Evolutionary conservation across 2,113 vertebrate genomes (phyloP), one percentile per base, ranked within the genome.

Genomic region (Cacatua alba): DNA sequence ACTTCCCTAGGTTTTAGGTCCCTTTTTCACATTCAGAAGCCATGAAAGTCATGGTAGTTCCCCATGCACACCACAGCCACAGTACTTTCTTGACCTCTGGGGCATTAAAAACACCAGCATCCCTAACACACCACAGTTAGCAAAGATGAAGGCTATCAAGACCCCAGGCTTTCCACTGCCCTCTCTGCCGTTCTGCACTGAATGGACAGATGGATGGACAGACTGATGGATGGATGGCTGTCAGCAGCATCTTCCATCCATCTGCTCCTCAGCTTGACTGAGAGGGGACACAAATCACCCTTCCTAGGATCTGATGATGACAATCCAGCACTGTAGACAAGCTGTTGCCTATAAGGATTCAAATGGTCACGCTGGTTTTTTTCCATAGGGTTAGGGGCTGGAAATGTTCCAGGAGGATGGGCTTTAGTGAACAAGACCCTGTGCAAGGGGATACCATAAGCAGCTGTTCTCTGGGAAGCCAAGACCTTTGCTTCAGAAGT

Each of bases 401-500:
- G 85, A 92, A 43, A 77, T 67, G 63, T 48, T 94, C 76, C 71
- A 91, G 51, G 33, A 93, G 39, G 51, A 26, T 67, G 20, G 59
- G 31, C 55, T 78, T 86, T 43, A 80, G 39, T 31, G 85, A 88
- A 80, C 1, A 2, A 90, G 85, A 81, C 46, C 35, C 71, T 51
- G 18, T 70, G 85, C 92, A 95, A 92, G 43, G 24, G 51, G 64
- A 90, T 53, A 88, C 31, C 79, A 62, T 20, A 59, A 83, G 46
- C 85, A 95, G 90, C 76, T 94, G 88, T 67, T 69, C 76, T 64
- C 29, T 37, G 52, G 26, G 60, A 92, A 96, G 76, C 46, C 71
- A 81, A 96, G 82, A 92, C 46, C 39, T 90, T 53, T 7, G 1
- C 76, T 94, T 86, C 48, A 77, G 20, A 88, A 86, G 75, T 21